Conservation (phyloP, 1,140 invertebrate genomes). For the Cydia fagiglandana region DNA sequence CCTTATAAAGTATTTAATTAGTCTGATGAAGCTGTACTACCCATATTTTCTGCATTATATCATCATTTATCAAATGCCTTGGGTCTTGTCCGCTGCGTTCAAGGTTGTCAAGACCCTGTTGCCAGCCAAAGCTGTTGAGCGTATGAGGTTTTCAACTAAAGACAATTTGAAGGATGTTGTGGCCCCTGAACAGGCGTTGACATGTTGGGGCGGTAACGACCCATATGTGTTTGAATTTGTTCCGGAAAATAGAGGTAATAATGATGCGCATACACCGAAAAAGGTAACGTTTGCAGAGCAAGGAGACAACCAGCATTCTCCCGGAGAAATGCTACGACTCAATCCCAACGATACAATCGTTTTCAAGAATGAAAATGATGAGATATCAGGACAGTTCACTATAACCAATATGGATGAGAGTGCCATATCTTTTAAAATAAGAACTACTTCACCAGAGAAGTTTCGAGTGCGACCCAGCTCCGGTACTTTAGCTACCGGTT, state of each 20-base stretch:
- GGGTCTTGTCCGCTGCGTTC: slow-evolving; percentile 95
- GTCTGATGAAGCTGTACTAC: slow-evolving; percentile 93
- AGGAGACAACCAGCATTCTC: slow-evolving; percentile 60
- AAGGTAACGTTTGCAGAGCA: slow-evolving; percentile 78
- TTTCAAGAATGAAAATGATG: slow-evolving; percentile 83
- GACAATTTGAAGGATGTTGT: slow-evolving; percentile 88
- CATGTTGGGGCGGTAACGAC: slow-evolving; percentile 92
- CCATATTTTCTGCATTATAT: slow-evolving; percentile 95
- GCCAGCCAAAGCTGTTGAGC: slow-evolving; percentile 92
- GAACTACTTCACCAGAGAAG: slow-evolving; percentile 90
- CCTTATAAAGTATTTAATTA: slow-evolving; percentile 91
- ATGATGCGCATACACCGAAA: slow-evolving; percentile 70
- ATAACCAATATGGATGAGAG: slow-evolving; percentile 84
- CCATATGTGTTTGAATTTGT: slow-evolving; percentile 86
- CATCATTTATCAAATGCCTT: slow-evolving; percentile 96
- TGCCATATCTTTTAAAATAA: slow-evolving; percentile 87
- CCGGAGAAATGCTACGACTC: slow-evolving; percentile 75
- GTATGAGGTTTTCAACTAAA: slow-evolving; percentile 94
- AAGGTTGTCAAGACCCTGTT: slow-evolving; percentile 94
- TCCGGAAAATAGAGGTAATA: slow-evolving; percentile 77
- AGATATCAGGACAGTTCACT: slow-evolving; percentile 82
- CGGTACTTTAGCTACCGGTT: slow-evolving; percentile 84
- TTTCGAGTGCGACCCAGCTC: slow-evolving; percentile 93
- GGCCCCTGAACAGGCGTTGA: slow-evolving; percentile 85
- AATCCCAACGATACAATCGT: slow-evolving; percentile 81